Base-by-base conservation (phyloP, 2,797 vertebrate genomes). In the Gorsachius magnificus region DNA sequence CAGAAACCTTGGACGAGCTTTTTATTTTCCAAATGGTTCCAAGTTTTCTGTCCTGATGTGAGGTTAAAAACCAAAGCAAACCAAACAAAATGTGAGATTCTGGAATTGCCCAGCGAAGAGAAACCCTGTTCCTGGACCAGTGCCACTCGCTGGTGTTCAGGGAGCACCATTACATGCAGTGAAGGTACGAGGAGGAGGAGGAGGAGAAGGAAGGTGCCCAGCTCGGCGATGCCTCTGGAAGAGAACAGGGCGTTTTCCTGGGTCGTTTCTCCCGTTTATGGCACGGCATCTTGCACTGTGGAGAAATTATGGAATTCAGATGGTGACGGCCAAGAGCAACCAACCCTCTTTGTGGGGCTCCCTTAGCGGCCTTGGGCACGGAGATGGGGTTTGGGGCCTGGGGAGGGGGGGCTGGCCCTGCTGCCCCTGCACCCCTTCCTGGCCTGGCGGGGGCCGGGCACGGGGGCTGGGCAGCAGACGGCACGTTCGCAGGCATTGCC, bases 131-230 rank as follows among this genome's bases (percentile, higher is more conserved):
- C 29, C 76, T 22, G 25, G 36, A 16, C 13, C 17, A 51, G 13
- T 26, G 6, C 31, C 60, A 22, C 19, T 86, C 2, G 0, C 33
- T 35, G 28, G 26, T 26, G 53, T 18, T 61, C 33, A 28, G 71
- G 1, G 13, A 65, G 43, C 21, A 31, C 4, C 20, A 1, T 6
- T 3, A 16, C 3, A 1, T 1, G 7, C 33, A 11, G 15, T 3
- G 24, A 25, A 22, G 38, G 56, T 25, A 2, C 54, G 10, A 43
- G 41, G 41, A 43, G 41, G 41, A 43, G 41, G 41, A 43, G 41
- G 41, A 43, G 41, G 41, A 41, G 41, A 15, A 43, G 41, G 3
- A 70, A 78, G 22, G 50, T 26, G 33, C 35, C 19, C 53, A 17
- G 15, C 48, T 29, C 36, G 64, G 69, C 51, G 18, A 2, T 57